phyloP scores from a whole-genome alignment of 2,888 invertebrate species.

The Lacanobia wlatinum region DNA sequence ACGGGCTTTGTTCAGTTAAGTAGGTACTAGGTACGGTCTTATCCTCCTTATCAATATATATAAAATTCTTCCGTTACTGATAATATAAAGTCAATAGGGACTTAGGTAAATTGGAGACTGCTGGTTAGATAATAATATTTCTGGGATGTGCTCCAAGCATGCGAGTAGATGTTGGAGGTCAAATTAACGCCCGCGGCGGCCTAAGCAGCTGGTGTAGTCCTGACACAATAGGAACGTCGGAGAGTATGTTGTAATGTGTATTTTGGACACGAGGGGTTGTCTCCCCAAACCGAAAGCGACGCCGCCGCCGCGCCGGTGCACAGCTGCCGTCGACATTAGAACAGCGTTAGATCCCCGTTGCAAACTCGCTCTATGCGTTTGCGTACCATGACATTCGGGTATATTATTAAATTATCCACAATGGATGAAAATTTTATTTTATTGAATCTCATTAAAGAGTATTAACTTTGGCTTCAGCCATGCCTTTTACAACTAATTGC shows the following conservation, averaged over 20 bases:
- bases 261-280: slow-evolving; percentile 77
- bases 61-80: too few relatives aligned
- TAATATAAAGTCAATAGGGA: too few relatives aligned
- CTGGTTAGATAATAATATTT: too few relatives aligned
- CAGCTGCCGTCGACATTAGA: slow-evolving; percentile 76
- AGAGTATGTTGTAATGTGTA: slow-evolving; percentile 74
- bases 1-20: too few relatives aligned
- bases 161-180: slow-evolving; percentile 37
- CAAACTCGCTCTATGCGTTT: slow-evolving; percentile 15
- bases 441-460: neutral
- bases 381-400: too few relatives aligned
- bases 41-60: too few relatives aligned
- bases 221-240: slow-evolving; percentile 71
- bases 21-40: too few relatives aligned
- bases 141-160: too few relatives aligned
- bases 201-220: slow-evolving; percentile 73
- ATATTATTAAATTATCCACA: too few relatives aligned
- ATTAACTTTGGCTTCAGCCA: neutral
- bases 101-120: too few relatives aligned
- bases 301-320: slow-evolving; percentile 51
- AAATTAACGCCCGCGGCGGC: slow-evolving; percentile 47
- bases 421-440: neutral
- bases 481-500: neutral
- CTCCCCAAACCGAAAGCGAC: slow-evolving; percentile 65
- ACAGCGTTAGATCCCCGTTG: slow-evolving; percentile 68